Conservation (phyloP, 1,140 invertebrate genomes). For the Listronotus bonariensis region DNA sequence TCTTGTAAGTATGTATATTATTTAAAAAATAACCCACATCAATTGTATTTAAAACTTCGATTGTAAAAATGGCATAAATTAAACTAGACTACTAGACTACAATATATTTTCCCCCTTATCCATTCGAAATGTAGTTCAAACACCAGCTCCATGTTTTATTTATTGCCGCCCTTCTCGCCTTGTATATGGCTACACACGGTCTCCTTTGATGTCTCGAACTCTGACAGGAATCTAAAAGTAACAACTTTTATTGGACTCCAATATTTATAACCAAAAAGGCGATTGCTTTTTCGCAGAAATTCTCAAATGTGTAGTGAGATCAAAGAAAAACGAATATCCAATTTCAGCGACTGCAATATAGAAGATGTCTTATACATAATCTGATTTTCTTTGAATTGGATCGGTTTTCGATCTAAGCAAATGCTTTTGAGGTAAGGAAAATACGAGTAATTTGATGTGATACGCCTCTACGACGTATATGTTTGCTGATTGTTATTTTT, state of each 20-base stretch:
- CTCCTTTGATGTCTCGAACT: slow-evolving; percentile 31
- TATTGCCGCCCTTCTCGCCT: slow-evolving; percentile 18
- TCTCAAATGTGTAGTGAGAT: slow-evolving; percentile 36
- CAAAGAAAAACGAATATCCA: slow-evolving; percentile 37
- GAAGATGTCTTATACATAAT: slow-evolving; percentile 34
- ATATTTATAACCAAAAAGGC: slow-evolving; percentile 52
- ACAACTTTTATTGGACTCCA: slow-evolving; percentile 56
- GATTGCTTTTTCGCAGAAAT: slow-evolving; percentile 36
- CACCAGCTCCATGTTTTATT: slow-evolving; percentile 22
- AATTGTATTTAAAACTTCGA: too few species aligned
- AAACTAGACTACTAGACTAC: too few species aligned
- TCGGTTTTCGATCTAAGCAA: slow-evolving; percentile 31
- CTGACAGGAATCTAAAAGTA: slow-evolving; percentile 42
- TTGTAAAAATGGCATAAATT: too few species aligned
- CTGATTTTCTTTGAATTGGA: too few species aligned
- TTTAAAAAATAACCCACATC: too few species aligned
- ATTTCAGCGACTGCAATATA: slow-evolving; percentile 33
- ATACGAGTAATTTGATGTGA: too few species aligned
- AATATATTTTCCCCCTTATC: too few species aligned
- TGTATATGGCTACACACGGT: neutral
- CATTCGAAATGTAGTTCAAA: too few species aligned
- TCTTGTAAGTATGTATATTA: too few species aligned
- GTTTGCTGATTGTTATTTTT: too few species aligned
- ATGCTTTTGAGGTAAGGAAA: slow-evolving; percentile 19
- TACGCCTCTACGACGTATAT: too few species aligned